phyloP scores from a whole-genome alignment of 2,888 invertebrate genomes.

The Dryomyza anilis region DNA sequence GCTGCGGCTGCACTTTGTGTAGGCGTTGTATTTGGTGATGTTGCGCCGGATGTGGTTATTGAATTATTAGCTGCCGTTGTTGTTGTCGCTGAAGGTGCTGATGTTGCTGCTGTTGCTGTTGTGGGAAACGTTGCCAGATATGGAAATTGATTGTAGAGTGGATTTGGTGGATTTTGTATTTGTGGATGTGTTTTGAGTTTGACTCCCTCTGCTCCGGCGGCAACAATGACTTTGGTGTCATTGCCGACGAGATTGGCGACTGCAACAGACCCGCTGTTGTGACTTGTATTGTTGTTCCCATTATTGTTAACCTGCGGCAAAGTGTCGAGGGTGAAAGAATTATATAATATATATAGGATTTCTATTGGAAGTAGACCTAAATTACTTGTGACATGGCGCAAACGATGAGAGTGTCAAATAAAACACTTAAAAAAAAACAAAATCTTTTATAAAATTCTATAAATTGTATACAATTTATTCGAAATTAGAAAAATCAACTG shows the following conservation, averaged over 20 bases:
- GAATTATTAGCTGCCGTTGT: constrained; percentile 43
- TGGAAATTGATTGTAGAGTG: constrained; percentile 59
- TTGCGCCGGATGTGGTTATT: constrained; percentile 43
- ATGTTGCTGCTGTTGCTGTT: constrained; percentile 42
- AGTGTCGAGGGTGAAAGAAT: too few relatives aligned
- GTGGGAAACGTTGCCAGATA: constrained; percentile 58
- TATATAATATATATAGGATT: neutral
- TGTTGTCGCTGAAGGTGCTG: constrained; percentile 53
- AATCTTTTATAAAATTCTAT: too few relatives aligned
- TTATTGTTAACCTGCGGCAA: too few relatives aligned
- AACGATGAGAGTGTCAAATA: too few relatives aligned
- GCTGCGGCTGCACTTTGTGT: constrained; percentile 46
- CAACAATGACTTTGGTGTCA: constrained; percentile 51
- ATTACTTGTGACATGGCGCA: too few relatives aligned
- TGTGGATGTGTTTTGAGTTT: constrained; percentile 50
- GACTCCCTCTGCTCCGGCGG: constrained; percentile 39
- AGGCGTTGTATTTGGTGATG: constrained; percentile 38
- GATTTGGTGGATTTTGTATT: constrained; percentile 51
- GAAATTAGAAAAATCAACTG: too few relatives aligned
- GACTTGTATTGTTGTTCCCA: constrained; percentile 37
- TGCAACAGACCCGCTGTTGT: constrained; percentile 54
- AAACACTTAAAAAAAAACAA: too few relatives aligned
- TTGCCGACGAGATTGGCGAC: constrained; percentile 38
- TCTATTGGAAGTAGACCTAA: too few relatives aligned
- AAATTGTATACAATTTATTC: too few relatives aligned